phyloP scores from a whole-genome alignment of 37 sponge, comb jelly and placozoan genomes.

The Hormiphora californensis region DNA sequence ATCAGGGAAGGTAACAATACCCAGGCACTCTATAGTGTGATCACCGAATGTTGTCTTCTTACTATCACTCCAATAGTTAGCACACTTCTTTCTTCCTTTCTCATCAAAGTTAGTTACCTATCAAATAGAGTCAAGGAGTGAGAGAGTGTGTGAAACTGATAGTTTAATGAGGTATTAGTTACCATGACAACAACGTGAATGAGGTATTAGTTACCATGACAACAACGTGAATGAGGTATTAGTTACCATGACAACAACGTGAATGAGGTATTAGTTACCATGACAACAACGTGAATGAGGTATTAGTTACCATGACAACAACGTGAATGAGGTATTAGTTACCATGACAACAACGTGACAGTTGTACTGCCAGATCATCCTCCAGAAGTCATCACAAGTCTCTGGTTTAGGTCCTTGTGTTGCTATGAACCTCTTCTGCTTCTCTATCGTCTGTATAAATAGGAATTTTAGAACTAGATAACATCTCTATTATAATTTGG shows the following conservation, averaged over 20 bases:
- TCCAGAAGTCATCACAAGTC: constrained; percentile 26
- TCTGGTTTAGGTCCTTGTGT: constrained; percentile 44
- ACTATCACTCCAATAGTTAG: constrained; percentile 17
- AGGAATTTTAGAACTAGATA: too few species aligned
- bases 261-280: not conserved
- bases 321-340: not conserved
- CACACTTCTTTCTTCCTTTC: constrained; percentile 40
- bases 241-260: not conserved
- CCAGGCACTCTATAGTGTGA: constrained; percentile 24
- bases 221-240: constrained; percentile 5
- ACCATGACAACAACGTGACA: constrained; percentile 29
- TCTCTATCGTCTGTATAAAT: constrained; percentile 5
- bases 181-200: not conserved
- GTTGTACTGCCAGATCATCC: constrained; percentile 45
- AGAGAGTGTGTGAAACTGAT: not conserved
- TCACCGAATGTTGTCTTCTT: not conserved
- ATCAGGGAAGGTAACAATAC: constrained; percentile 31
- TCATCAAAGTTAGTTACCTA: constrained; percentile 33
- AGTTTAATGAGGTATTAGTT: not conserved
- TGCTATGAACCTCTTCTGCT: constrained; percentile 12
- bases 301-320: not conserved
- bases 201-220: not conserved
- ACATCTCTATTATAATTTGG: not conserved
- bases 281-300: constrained; percentile 2
- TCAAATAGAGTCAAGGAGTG: not conserved